phyloP scores from a whole-genome alignment of 2,113 vertebrate species.

The Toxostoma redivivum region DNA sequence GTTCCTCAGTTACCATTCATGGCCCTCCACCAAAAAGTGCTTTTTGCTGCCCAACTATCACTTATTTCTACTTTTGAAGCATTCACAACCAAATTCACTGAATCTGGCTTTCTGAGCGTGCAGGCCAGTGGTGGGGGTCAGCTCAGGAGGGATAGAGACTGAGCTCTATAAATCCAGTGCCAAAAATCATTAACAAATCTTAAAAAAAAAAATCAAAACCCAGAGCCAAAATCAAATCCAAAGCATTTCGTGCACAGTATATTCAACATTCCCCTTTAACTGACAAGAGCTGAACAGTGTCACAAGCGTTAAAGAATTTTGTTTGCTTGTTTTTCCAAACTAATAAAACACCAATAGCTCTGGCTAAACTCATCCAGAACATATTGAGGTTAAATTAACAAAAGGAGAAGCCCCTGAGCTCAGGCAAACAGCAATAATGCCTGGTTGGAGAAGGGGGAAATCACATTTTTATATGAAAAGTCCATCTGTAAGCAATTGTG shows the following conservation, averaged over 20 bases:
- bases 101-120: background rate
- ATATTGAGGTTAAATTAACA: background rate
- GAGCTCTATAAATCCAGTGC: background rate
- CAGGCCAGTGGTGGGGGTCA: background rate
- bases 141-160: background rate
- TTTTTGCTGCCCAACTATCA: background rate
- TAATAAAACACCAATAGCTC: background rate
- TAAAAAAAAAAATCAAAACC: background rate
- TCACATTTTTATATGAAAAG: background rate
- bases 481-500: constrained; percentile 28
- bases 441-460: background rate
- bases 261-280: background rate
- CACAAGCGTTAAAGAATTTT: background rate
- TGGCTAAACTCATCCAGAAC: background rate
- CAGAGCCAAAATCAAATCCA: background rate
- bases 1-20: background rate
- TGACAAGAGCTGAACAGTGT: background rate
- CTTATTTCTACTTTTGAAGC: background rate
- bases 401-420: background rate
- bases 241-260: background rate
- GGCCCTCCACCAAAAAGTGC: background rate
- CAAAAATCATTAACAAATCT: background rate
- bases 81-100: background rate
- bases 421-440: background rate
- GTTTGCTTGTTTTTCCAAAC: background rate